phyloP scores from a whole-genome alignment of 2,888 invertebrate genomes.

The Lasius platythorax region DNA sequence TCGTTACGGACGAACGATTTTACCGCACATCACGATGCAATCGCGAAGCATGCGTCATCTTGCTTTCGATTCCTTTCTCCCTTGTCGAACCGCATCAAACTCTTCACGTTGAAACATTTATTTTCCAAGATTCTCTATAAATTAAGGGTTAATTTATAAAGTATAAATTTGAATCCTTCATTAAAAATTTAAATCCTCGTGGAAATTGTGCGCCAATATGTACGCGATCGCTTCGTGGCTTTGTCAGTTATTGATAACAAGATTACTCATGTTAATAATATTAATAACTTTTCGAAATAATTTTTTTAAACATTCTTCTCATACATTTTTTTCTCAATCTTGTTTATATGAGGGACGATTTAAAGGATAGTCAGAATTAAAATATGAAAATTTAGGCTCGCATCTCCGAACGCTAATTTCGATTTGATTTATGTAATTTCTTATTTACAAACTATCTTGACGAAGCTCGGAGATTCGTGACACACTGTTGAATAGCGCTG shows the following conservation, averaged over 20 bases:
- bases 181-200: background rate
- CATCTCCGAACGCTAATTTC: background rate
- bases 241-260: background rate
- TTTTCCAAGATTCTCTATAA: background rate
- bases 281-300: background rate
- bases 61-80: conserved; percentile 8
- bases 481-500: background rate
- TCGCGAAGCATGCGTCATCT: conserved; percentile 4
- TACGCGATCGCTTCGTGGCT: too few relatives aligned
- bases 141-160: background rate
- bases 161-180: background rate
- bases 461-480: background rate
- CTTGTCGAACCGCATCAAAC: background rate
- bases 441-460: background rate
- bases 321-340: background rate
- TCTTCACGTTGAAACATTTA: background rate
- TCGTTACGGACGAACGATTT: conserved; percentile 42
- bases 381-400: background rate
- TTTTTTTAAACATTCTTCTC: background rate
- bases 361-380: background rate
- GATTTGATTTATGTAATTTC: background rate
- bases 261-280: background rate
- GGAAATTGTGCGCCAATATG: background rate
- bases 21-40: conserved; percentile 6
- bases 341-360: background rate